Conservation (phyloP, 2,888 invertebrate species). For the Omphaloscelis lunosa region DNA sequence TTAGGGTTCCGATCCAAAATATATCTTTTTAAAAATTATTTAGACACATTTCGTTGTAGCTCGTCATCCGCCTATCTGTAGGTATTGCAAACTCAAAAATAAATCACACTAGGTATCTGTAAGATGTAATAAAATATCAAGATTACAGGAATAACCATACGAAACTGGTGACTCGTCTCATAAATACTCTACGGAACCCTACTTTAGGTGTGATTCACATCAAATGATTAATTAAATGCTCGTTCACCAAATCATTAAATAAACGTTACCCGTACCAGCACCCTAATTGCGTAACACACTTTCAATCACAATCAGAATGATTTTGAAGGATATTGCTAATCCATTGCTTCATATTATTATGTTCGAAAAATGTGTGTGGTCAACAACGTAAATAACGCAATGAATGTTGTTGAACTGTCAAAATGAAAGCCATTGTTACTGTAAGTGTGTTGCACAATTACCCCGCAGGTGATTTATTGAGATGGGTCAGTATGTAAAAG, state of each 20-base stretch:
- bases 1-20: neutral
- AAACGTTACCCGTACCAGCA: neutral
- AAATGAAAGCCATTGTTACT: too few relatives aligned
- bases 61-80: neutral
- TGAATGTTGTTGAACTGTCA: too few relatives aligned
- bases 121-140: neutral
- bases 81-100: neutral
- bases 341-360: too few relatives aligned
- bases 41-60: neutral
- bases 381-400: too few relatives aligned
- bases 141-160: neutral
- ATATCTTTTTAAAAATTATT: neutral
- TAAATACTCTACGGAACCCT: neutral
- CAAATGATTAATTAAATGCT: neutral
- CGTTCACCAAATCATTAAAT: neutral
- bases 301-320: too few relatives aligned
- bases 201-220: neutral
- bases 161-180: neutral
- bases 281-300: too few relatives aligned
- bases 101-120: neutral
- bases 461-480: neutral
- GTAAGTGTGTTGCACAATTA: too few relatives aligned
- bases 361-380: too few relatives aligned
- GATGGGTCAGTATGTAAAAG: neutral
- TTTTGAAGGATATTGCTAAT: too few relatives aligned